Evolutionary conservation across 2,797 vertebrate species (phyloP), one percentile per base, ranked within the genome.

Genomic region (Betta splendens): DNA sequence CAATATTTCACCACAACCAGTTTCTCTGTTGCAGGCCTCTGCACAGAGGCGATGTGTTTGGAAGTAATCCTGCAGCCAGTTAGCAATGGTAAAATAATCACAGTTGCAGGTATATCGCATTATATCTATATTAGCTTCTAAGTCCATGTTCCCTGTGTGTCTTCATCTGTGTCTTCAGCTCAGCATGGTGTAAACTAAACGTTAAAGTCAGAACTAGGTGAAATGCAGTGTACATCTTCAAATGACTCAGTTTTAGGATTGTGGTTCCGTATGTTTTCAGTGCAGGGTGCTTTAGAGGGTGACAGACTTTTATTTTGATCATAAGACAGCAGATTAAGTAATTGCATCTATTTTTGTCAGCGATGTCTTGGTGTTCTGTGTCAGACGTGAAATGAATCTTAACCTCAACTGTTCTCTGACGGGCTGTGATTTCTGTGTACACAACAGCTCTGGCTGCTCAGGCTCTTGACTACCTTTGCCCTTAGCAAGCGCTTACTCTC

Each of bases 1-100:
- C 37, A 80, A 84, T 88, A 75, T 81, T 88, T 85, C 32, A 83
- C 28, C 2, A 5, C 39, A 53, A 35, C 48, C 53, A 20, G 45
- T 52, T 68, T 79, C 53, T 58, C 54, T 44, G 8, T 69, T 62
- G 55, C 49, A 48, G n/a, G 53, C 23, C 53, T 63, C 15, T 37
- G 58, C 26, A 37, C 25, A 31, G 50, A 65, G 12, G 12, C 40
- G 25, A 60, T 16, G 28, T 44, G 28, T 69, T 35, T 50, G 11
- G n/a, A 38, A 56, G 9, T 7, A 29, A 47, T 52, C 48, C 45
- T 13, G 22, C 37, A 29, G 39, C 15, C 7, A 10, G 17, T 66
- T 53, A 16, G 18, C 40, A 32, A 15, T 10, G 5, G 8, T 26
- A 8, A 39, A 39, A 16, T 48, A 29, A 28, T 10, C 4, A n/a